Evolutionary conservation across 2,797 vertebrate species (phyloP).

Genomic region (Fistularia commersonii): DNA sequence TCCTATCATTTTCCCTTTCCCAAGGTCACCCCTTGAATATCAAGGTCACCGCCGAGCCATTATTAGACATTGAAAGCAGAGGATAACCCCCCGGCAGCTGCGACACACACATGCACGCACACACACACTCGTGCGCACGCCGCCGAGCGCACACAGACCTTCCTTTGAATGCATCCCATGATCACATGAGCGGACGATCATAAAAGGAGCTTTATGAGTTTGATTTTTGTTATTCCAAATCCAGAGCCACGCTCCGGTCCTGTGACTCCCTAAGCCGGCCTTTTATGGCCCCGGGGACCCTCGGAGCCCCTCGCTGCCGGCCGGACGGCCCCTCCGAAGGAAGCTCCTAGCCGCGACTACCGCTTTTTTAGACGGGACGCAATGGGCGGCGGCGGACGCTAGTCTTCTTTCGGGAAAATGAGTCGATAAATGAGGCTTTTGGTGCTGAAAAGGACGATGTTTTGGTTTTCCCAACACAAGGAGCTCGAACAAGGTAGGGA

Average conservation of each 20-base stretch:
- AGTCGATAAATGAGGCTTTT: not conserved
- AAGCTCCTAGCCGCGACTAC: not conserved
- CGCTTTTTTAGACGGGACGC: not conserved
- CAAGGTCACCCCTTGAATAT: too few species aligned
- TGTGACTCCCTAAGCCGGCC: conserved; percentile 58
- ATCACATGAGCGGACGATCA: conserved; percentile 57
- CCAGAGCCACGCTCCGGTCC: conserved; percentile 46
- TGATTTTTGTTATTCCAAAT: conserved; percentile 46
- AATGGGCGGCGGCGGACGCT: too few species aligned
- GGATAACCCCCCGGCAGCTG: too few species aligned
- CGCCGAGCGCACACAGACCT: conserved; percentile 16
- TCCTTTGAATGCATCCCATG: conserved; percentile 29
- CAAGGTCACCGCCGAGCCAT: too few species aligned
- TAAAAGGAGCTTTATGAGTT: conserved; percentile 58
- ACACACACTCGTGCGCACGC: not conserved
- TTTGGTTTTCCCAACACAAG: conserved; percentile 42
- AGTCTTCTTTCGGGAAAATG: not conserved
- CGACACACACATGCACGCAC: not conserved
- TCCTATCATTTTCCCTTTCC: too few species aligned
- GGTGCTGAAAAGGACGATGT: conserved; percentile 38
- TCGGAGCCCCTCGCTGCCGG: conserved; percentile 1
- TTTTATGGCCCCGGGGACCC: conserved; percentile 33
- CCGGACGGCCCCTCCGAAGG: not conserved
- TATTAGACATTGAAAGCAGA: too few species aligned
- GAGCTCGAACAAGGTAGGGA: conserved; percentile 56